Base-by-base conservation (phyloP, 2,113 vertebrate genomes). In the Pogona vitticeps region DNA sequence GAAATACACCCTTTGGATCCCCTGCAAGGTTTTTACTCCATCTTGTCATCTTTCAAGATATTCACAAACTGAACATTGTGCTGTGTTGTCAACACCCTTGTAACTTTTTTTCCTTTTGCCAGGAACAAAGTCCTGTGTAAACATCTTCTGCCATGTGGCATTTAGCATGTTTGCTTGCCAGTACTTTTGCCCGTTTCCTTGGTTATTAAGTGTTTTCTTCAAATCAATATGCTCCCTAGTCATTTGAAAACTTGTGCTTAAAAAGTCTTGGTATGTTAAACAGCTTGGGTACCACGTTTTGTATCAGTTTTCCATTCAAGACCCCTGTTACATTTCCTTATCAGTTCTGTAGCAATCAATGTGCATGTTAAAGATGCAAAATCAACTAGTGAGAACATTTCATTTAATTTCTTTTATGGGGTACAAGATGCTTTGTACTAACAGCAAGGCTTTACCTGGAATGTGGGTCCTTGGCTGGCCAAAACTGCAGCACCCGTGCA, bases 31-130 rank as follows among this genome's bases (percentile, higher is more conserved):
- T 85, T 88, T 83, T 91, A 76, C 80, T 85, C 0, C 86, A 36
- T 70, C 77, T 67, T 8, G 36, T 71, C 0, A 67, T 56, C 70
- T 76, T 87, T 76, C 58, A 87, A 76, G 71, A 87, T 76, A 76
- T 67, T 87, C 78, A n/a, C 21, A 76, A 68, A 40, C 2, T 36
- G 52, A 88, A 76, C 86, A 76, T 61, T 90, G 65, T 0, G 0
- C 65, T 88, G 20, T 76, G 40, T 89, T 86, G 12, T 61, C 36
- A 82, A 89, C 33, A 7, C 46, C 56, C 52, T 28, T 87, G 0
- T 83, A 76, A 76, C 75, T 90, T 91, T 73, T 92, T 83, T 63
- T 21, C 23, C 10, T 65, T 36, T 86, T 86, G 83, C 85, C 71
- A 76, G 85, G 85, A 76, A 58, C 31, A 42, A 0, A 90, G 0